Conservation (phyloP, 1,140 invertebrate species). For the Orchestia grillus region DNA sequence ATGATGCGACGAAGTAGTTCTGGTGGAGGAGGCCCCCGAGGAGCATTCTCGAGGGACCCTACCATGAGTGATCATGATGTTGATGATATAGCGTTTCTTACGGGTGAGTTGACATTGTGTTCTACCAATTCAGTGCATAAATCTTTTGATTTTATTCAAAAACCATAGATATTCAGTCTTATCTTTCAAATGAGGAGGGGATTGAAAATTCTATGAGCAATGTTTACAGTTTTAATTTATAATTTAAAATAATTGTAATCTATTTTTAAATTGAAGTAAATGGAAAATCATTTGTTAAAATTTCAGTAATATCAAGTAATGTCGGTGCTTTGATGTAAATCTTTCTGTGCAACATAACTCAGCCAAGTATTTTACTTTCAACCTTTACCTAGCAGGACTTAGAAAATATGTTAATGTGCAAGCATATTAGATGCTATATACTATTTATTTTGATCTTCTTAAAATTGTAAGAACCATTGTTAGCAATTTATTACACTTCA, state of each 20-base stretch:
- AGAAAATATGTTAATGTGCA: too few species aligned
- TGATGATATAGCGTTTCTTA: conserved; percentile 92
- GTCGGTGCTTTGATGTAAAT: too few species aligned
- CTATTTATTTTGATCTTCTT: too few species aligned
- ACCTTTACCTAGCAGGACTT: too few species aligned
- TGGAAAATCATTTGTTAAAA: not conserved
- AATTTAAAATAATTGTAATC: not conserved
- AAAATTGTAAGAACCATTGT: too few species aligned
- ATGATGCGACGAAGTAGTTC: not conserved
- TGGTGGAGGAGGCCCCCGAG: conserved; percentile 60
- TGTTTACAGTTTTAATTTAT: not conserved
- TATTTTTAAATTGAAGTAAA: not conserved
- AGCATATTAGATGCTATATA: too few species aligned
- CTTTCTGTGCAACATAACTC: too few species aligned
- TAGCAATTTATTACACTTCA: too few species aligned
- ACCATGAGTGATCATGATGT: conserved; percentile 84
- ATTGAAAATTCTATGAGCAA: not conserved
- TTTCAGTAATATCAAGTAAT: too few species aligned
- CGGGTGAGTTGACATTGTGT: conserved; percentile 76
- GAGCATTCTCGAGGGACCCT: conserved; percentile 64
- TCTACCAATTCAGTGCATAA: not conserved
- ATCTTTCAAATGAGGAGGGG: too few species aligned
- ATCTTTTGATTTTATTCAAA: not conserved
- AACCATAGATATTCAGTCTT: not conserved
- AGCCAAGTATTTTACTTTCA: too few species aligned